phyloP scores from a whole-genome alignment of 2,113 vertebrate genomes.

The Numenius arquata region DNA sequence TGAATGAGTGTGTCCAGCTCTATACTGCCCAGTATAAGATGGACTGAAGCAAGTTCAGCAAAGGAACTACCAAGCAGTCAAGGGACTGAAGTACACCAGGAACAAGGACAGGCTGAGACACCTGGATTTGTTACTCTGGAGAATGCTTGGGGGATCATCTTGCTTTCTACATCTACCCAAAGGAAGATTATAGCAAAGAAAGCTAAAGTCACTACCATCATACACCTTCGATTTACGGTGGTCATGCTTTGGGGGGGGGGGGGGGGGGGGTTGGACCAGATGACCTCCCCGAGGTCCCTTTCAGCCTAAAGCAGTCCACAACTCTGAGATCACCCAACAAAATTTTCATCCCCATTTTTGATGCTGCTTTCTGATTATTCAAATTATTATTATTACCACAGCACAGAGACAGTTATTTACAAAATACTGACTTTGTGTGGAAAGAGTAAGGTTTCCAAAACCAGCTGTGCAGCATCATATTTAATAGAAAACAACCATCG shows the following conservation, averaged over 20 bases:
- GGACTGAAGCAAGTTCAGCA: background rate
- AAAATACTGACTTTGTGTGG: background rate
- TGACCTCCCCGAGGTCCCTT: background rate
- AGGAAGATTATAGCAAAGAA: background rate
- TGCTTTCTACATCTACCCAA: background rate
- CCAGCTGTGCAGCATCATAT: background rate
- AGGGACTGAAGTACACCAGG: background rate
- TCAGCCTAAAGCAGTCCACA: background rate
- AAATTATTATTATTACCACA: background rate
- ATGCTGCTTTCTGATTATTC: background rate
- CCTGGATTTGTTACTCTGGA: background rate
- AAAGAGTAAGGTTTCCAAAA: background rate
- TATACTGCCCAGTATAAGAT: background rate
- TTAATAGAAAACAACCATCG: background rate
- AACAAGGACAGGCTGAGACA: background rate
- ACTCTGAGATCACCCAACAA: background rate
- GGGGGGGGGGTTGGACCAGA: background rate
- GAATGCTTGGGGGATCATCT: background rate
- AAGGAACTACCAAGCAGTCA: background rate
- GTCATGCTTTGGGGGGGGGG: background rate
- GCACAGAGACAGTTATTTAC: background rate
- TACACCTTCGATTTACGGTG: background rate
- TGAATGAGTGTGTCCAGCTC: fast-evolving
- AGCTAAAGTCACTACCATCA: background rate
- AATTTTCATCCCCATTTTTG: background rate